Percentiles rank a stretch among this genome's conserved stretches.
Evolutionary conservation across 2,113 vertebrate species (phyloP).

Genomic region (Bucco capensis): DNA sequence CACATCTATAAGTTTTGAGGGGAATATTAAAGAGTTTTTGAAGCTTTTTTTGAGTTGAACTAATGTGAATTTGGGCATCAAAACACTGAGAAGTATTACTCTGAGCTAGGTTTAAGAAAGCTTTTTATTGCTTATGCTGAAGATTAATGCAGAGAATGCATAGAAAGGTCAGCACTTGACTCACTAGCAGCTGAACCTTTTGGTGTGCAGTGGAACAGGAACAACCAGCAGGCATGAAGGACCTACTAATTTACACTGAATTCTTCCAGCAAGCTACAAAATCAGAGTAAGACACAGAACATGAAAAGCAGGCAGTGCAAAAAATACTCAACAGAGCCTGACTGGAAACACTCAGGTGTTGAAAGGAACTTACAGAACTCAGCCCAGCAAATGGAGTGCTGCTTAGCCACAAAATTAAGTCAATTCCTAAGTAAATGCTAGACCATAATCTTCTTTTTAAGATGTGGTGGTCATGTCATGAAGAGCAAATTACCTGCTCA

Average conservation of each 20-base stretch:
- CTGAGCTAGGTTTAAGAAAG: neutral
- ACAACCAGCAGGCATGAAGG: neutral
- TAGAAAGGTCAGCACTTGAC: neutral
- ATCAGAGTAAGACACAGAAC: neutral
- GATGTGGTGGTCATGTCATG: neutral
- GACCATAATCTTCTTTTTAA: neutral
- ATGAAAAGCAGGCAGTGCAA: neutral
- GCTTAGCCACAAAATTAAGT: neutral
- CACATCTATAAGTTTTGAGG: neutral
- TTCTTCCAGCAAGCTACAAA: neutral
- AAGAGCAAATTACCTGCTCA: neutral
- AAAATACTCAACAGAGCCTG: neutral
- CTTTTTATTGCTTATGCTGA: slow-evolving; percentile 47
- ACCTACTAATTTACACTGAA: neutral
- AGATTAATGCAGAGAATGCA: neutral
- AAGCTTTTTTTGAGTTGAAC: neutral
- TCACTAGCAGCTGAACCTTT: neutral
- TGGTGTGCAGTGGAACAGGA: neutral
- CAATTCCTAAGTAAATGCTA: neutral
- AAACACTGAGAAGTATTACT: neutral
- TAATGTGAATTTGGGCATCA: neutral
- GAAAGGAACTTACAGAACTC: neutral
- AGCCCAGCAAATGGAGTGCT: neutral
- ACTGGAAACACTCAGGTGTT: neutral
- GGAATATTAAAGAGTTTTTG: neutral